Evolutionary conservation across 2,888 invertebrate species (phyloP), one percentile per base, ranked within the genome.

Genomic region (Limenitis camilla): DNA sequence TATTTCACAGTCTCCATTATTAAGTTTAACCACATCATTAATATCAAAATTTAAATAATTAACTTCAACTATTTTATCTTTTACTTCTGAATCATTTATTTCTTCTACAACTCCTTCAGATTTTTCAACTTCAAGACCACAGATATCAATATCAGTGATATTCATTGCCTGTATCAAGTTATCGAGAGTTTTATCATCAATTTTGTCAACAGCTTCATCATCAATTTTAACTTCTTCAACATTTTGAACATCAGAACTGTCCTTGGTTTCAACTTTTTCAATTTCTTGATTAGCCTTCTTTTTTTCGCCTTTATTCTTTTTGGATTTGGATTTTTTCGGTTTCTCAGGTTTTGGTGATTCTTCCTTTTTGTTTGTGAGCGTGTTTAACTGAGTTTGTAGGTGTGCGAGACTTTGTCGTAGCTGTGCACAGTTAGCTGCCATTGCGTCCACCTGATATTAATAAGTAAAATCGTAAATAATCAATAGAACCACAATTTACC

Each of bases 361-460:
- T 30, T 79, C 78, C 40, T 62, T 66, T 56, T 74, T 75, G 45
- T 67, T 80, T 1, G 85, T 83, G 8, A 88, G 67, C 0, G 78
- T 80, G 59, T 89, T 89, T 57, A 91, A 73, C 68, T 91, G 90
- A 40, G 76, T 88, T 59, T 91, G 90, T 7, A 91, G 69, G 57
- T 89, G 88, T 1, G 89, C 89, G n/a, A 91, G 71, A 27, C 89
- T 90, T 64, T 90, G 88, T 49, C 89, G 87, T 0, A 91, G 71
- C 56, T 90, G 90, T 0, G 88, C 89, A 62, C 91, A 91, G 64
- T 89, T 90, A 0, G 88, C 89, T 0, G 89, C 85, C 90, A 91
- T 90, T 5, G 88, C 81, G 57, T 91, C 91, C 51, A 90, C 88
- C 88, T 90, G 61, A 5, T 43, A 7, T 33, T 38, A 33, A 6